A percentile compares a stretch with the other conserved stretches of the same genome.
Evolutionary conservation across 1,140 invertebrate genomes (phyloP).

Genomic region (Rhopalosiphum maidis): DNA sequence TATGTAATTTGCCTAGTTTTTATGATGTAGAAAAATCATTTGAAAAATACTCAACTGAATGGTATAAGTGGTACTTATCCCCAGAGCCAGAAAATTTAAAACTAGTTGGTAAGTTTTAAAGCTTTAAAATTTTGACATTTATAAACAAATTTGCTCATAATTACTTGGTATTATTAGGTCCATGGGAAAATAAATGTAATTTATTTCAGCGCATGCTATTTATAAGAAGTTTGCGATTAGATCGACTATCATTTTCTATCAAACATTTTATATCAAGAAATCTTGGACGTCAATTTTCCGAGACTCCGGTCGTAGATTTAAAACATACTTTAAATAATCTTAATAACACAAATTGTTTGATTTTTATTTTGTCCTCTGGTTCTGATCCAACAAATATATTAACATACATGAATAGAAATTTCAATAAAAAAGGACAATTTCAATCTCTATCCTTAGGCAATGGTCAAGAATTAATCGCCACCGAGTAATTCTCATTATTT

Average conservation of each 20-base stretch:
- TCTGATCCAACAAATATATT: neutral
- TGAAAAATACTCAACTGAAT: neutral
- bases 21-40: conserved; percentile 1
- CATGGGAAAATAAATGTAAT: conserved; percentile 37
- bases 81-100: neutral
- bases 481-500: conserved; percentile 9
- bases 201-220: neutral
- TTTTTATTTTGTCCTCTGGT: conserved; percentile 1
- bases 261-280: neutral
- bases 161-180: neutral
- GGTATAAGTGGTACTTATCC: neutral
- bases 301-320: neutral
- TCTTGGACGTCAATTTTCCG: neutral
- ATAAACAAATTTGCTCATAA: neutral
- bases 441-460: neutral
- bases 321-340: neutral
- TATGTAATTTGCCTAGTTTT: neutral
- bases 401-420: neutral
- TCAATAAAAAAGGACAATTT: neutral
- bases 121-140: neutral
- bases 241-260: conserved; percentile 28
- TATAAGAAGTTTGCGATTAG: neutral
- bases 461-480: conserved; percentile 1
- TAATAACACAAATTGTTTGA: neutral
- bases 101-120: neutral